These are phyloP conservation scores for Pseudois nayaur DNA, from an alignment of 2,113 vertebrate species.

Conservation along the genomic window DNA sequence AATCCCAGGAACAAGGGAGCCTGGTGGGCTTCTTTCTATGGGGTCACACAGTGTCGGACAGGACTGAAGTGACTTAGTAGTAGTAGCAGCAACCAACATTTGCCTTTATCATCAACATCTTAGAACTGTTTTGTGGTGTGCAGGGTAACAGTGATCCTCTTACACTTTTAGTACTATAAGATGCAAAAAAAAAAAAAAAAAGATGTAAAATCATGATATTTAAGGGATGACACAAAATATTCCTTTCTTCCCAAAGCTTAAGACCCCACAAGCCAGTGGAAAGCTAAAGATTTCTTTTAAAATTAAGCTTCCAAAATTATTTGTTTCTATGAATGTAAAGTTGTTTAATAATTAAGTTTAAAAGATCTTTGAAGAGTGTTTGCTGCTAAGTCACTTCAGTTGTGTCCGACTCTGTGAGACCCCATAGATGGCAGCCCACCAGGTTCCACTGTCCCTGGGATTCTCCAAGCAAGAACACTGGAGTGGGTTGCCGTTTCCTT, in stretches of 20 bases:
- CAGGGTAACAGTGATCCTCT: background rate
- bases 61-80: too few relatives aligned
- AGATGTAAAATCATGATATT: background rate
- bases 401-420: too few relatives aligned
- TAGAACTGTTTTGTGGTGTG: background rate
- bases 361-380: background rate
- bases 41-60: too few relatives aligned
- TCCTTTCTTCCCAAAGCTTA: background rate
- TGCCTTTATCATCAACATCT: background rate
- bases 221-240: background rate
- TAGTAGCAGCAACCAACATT: too few relatives aligned
- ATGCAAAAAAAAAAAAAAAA: background rate
- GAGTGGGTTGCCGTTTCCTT: too few relatives aligned
- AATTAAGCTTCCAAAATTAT: background rate
- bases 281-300: background rate
- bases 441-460: too few relatives aligned
- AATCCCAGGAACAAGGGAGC: too few relatives aligned
- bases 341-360: background rate
- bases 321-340: background rate
- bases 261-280: background rate
- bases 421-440: too few relatives aligned
- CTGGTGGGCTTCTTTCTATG: too few relatives aligned
- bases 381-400: too few relatives aligned
- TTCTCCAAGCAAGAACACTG: too few relatives aligned
- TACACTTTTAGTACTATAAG: background rate